phyloP scores from a whole-genome alignment of 2,113 vertebrate species.

The Elephantulus edwardii region DNA sequence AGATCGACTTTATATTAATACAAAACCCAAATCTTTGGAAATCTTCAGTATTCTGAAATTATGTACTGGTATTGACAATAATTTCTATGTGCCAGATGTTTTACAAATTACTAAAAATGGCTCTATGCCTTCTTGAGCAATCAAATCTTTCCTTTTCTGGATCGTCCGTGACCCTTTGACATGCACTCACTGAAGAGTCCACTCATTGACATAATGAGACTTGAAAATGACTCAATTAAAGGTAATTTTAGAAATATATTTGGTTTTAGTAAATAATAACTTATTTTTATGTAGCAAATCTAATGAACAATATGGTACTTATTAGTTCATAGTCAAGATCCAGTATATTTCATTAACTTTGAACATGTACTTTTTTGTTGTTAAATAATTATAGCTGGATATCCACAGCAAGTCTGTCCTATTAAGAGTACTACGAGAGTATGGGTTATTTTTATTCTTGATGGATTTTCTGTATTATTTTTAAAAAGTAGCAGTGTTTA shows the following conservation, averaged over 20 bases:
- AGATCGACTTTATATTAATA: conserved; percentile 35
- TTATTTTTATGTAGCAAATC: not conserved
- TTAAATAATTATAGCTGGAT: conserved; percentile 41
- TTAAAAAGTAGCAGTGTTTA: no score
- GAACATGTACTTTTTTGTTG: not conserved
- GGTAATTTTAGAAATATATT: conserved; percentile 87
- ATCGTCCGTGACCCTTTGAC: conserved; percentile 96
- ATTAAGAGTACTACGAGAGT: not conserved
- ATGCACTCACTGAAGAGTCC: conserved; percentile 99
- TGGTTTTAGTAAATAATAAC: conserved; percentile 69
- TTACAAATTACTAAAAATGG: no score
- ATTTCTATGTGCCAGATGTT: not conserved
- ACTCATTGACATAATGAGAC: conserved; percentile 99
- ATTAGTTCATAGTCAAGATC: conserved; percentile 9
- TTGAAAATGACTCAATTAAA: conserved; percentile 99
- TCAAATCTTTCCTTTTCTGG: no score
- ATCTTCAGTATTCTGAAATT: conserved; percentile 40
- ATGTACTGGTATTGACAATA: conserved; percentile 13
- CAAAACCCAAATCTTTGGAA: conserved; percentile 29
- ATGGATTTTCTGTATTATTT: conserved; percentile 21
- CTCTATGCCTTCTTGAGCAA: no score
- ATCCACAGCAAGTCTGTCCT: not conserved
- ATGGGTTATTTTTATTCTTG: not conserved
- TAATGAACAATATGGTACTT: not conserved
- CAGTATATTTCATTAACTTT: conserved; percentile 27